Conservation (phyloP, 2,888 invertebrate genomes). For the Drosophila emarginata region DNA sequence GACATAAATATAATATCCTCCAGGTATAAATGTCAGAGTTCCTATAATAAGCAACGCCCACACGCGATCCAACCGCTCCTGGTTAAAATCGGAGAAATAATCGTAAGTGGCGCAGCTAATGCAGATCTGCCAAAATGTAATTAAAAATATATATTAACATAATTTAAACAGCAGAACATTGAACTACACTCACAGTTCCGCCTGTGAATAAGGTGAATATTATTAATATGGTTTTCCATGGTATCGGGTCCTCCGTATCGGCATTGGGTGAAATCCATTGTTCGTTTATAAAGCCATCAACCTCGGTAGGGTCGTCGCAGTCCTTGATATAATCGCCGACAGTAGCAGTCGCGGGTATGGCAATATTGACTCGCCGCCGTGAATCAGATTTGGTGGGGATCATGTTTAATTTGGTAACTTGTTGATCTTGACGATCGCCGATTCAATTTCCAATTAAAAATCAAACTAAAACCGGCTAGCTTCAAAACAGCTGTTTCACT, state of each 20-base stretch:
- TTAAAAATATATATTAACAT: background rate
- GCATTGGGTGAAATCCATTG: constrained; percentile 49
- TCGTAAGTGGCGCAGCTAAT: constrained; percentile 49
- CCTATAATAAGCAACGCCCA: constrained; percentile 59
- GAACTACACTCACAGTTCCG: constrained; percentile 49
- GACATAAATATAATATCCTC: constrained; percentile 59
- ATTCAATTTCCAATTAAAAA: background rate
- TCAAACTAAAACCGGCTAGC: constrained; percentile 2
- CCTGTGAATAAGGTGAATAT: constrained; percentile 52
- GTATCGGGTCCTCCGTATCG: constrained; percentile 29
- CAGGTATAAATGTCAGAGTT: constrained; percentile 57
- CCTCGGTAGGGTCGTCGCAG: constrained; percentile 29
- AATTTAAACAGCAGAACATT: background rate
- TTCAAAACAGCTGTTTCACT: background rate
- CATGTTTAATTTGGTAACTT: constrained; percentile 43
- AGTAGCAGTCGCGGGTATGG: background rate
- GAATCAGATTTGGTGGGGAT: constrained; percentile 53
- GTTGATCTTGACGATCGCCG: constrained; percentile 10
- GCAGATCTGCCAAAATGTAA: constrained; percentile 40
- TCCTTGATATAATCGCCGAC: constrained; percentile 38
- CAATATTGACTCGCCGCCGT: constrained; percentile 50
- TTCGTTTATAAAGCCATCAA: constrained; percentile 61
- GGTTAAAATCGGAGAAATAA: constrained; percentile 38
- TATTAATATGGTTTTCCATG: constrained; percentile 63
- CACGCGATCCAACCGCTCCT: constrained; percentile 52